These are phyloP conservation scores for Maccullochella peelii DNA, from an alignment of 2,113 vertebrate species.

Conservation along the genomic window DNA sequence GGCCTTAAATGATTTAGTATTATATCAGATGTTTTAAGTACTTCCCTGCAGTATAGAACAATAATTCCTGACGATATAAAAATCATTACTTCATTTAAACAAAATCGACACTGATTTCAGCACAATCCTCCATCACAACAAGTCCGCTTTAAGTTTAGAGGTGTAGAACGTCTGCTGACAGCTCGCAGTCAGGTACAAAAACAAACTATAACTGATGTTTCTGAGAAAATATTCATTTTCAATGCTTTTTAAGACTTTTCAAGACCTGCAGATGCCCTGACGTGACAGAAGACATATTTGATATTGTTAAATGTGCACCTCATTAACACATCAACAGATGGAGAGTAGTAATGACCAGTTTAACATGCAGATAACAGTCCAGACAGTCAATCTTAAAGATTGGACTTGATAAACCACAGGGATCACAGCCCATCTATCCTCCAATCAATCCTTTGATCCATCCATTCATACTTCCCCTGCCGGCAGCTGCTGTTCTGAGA, in stretches of 20 bases:
- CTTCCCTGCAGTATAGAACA: too few relatives aligned
- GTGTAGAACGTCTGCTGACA: too few relatives aligned
- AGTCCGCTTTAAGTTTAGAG: too few relatives aligned
- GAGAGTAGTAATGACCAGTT: neutral
- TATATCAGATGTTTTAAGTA: too few relatives aligned
- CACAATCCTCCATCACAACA: too few relatives aligned
- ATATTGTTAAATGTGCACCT: neutral
- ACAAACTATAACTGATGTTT: too few relatives aligned
- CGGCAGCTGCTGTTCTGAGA: constrained; percentile 30
- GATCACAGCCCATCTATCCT: constrained; percentile 9
- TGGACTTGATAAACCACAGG: constrained; percentile 32
- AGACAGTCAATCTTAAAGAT: neutral
- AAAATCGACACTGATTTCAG: too few relatives aligned
- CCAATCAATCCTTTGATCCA: constrained; percentile 28
- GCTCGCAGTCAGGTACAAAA: too few relatives aligned
- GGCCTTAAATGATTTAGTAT: too few relatives aligned
- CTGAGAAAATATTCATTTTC: too few relatives aligned
- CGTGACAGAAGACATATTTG: neutral
- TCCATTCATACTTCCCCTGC: constrained; percentile 15
- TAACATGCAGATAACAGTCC: neutral
- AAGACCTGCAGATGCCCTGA: neutral
- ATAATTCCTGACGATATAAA: too few relatives aligned
- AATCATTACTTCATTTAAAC: too few relatives aligned
- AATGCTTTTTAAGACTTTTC: neutral
- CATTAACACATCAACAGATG: neutral